Evolutionary conservation across 2,888 invertebrate genomes (phyloP).

Genomic region (Bugulina stolonifera): DNA sequence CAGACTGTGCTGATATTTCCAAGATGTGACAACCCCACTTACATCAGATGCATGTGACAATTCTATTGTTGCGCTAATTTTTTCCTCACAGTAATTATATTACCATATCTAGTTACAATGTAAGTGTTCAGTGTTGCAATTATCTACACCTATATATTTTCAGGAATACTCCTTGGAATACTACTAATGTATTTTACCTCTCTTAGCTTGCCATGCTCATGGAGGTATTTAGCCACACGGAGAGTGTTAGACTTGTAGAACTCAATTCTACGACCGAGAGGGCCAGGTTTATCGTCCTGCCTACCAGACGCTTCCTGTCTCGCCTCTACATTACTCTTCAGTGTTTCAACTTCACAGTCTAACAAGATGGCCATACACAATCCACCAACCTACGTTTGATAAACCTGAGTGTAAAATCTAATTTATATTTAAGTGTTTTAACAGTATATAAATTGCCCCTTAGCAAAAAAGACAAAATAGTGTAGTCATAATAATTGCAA

Average conservation of each 20-base stretch:
- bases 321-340: conserved; percentile 37
- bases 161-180: no score
- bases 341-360: conserved; percentile 45
- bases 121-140: no score
- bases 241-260: conserved; percentile 46
- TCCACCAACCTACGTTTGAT: conserved; percentile 50
- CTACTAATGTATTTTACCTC: conserved; percentile 43
- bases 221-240: conserved; percentile 43
- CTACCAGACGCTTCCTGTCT: conserved; percentile 33
- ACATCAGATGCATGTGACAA: no score
- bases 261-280: conserved; percentile 38
- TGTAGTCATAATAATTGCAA: not conserved
- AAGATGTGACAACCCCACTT: no score
- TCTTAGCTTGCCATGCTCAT: conserved; percentile 41
- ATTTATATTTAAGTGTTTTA: not conserved
- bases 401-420: no score
- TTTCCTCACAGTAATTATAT: no score
- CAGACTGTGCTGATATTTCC: no score
- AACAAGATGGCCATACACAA: conserved; percentile 41
- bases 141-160: no score
- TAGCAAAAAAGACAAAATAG: not conserved
- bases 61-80: no score
- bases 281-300: conserved; percentile 39
- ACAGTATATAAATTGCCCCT: not conserved
- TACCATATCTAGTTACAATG: no score